Base-by-base conservation (phyloP, 1,140 invertebrate genomes). In the Drosophila tani region DNA sequence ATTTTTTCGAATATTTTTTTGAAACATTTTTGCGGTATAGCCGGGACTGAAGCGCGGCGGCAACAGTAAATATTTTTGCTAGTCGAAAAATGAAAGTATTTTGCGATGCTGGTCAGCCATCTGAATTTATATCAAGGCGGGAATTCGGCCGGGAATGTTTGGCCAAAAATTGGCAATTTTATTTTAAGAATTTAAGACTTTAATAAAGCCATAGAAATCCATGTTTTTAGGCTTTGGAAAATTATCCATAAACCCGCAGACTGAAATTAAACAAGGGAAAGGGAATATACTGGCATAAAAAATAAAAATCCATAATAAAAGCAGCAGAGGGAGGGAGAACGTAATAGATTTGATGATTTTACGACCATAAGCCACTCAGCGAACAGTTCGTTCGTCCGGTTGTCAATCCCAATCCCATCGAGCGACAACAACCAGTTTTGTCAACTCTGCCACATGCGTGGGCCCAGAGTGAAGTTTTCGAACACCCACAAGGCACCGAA, bases 341-440 rank as follows among this genome's bases (percentile, higher is more conserved):
- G 83, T 87, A 86, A 86, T 86, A 82, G 83, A 74, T 87, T 87
- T 87, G 71, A 87, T 83, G 83, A 86, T 87, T 80, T 87, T 87
- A 87, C 53, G 80, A 74, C 67, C 64, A 27, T 79, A 82, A 85
- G 82, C 79, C 82, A 85, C 82, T 85, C 79, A 82, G 51, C 66
- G 59, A 58, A 75, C 55, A 55, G 60, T 59, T 71, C 49, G 50
- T 47, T 69, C 51, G 71, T 70, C 53, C 67, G 51, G 68, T 78
- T 77, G 68, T 71, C 69, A 57, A 38, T 51, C 46, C 56, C 40
- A 15, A 29, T 51, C 46, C 56, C 29, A 15, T 29, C 17, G 56
- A 43, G 68, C 27, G 27, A 29, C 79, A 64, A 63, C 68, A 73
- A 73, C 68, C 60, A 64, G 65, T 79, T 58, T 68, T 80, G 70